Evolutionary conservation across 2,797 vertebrate genomes (phyloP).

Genomic region (Enteromius afrohamiltoni): DNA sequence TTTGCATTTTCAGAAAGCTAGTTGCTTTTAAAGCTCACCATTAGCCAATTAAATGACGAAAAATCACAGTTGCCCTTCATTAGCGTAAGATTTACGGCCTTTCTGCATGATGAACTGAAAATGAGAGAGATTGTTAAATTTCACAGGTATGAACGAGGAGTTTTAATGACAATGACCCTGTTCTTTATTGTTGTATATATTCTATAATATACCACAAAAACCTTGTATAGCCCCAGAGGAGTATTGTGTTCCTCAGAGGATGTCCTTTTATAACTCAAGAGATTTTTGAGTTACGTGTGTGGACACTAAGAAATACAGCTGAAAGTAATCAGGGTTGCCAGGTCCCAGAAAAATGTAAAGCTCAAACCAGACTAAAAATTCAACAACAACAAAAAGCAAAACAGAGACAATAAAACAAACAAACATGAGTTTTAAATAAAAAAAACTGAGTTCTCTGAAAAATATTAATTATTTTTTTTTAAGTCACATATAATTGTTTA

Average conservation of each 20-base stretch:
- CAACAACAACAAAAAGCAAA: too few species aligned
- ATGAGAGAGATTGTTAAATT: not conserved
- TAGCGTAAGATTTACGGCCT: not conserved
- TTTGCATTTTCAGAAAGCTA: not conserved
- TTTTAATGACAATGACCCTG: not conserved
- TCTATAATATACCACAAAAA: not conserved
- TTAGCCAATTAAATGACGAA: not conserved
- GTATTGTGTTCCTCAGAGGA: not conserved
- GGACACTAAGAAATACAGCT: not conserved
- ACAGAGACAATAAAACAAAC: too few species aligned
- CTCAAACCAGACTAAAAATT: not conserved
- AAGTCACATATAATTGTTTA: not conserved
- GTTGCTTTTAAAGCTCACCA: not conserved
- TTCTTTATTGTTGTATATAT: not conserved
- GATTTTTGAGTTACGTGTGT: not conserved
- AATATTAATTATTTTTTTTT: not conserved
- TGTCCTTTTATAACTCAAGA: not conserved
- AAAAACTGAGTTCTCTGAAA: too few species aligned
- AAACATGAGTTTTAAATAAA: too few species aligned
- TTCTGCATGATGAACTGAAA: not conserved
- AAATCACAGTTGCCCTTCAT: not conserved
- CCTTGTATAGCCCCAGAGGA: not conserved
- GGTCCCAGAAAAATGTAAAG: not conserved
- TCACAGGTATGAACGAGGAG: not conserved
- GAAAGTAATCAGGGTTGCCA: not conserved